Evolutionary conservation across 2,888 invertebrate genomes (phyloP).

Genomic region (Cremastinae sp.): DNA sequence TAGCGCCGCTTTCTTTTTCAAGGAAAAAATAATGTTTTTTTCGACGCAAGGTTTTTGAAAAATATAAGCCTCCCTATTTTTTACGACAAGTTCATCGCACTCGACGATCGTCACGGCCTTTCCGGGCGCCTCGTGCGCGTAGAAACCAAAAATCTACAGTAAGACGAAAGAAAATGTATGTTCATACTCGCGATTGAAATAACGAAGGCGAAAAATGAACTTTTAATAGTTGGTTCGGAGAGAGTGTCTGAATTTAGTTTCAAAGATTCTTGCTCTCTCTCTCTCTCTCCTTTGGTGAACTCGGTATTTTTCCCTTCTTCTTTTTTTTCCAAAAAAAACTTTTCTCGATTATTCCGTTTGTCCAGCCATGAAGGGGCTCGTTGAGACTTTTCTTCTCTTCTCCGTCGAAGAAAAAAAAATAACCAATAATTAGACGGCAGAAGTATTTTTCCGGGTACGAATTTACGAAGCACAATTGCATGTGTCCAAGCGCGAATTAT

Average conservation of each 20-base stretch:
- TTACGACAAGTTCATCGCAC: not conserved
- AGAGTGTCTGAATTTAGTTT: no score
- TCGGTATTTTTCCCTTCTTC: not conserved
- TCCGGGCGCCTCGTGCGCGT: no score
- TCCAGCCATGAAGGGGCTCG: conserved; percentile 3
- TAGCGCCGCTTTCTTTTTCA: no score
- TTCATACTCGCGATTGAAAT: no score
- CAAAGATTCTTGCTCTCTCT: no score
- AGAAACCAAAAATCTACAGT: no score
- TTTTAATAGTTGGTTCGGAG: not conserved
- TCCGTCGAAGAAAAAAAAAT: conserved; percentile 9
- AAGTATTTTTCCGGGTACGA: conserved; percentile 8
- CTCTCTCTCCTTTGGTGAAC: no score
- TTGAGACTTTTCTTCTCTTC: not conserved
- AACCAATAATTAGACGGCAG: conserved; percentile 52
- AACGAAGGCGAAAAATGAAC: not conserved
- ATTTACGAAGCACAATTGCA: conserved; percentile 15
- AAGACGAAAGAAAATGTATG: no score
- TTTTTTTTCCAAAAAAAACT: not conserved
- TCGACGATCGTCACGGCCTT: not conserved
- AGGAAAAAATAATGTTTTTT: conserved; percentile 5
- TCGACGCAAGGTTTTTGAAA: conserved; percentile 1
- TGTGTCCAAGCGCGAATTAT: not conserved
- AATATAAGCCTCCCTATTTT: not conserved
- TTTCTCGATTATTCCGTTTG: not conserved